Conservation (phyloP, 2,113 vertebrate species). For the Solea solea region DNA sequence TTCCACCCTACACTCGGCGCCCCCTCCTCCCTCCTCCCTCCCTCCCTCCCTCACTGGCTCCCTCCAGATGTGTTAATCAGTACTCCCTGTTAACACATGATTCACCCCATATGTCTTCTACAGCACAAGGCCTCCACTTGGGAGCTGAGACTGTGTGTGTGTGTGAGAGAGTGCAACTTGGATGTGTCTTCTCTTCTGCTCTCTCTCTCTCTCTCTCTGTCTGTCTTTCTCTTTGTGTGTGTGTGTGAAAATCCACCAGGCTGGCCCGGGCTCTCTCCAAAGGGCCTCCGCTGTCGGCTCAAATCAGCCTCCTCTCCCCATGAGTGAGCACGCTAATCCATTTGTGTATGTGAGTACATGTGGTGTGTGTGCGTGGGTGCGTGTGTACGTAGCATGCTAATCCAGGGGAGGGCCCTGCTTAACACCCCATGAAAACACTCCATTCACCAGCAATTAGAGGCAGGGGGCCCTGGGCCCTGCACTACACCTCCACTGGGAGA, state of each 20-base stretch:
- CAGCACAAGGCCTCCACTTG: conserved; percentile 79
- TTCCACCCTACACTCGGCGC: conserved; percentile 14
- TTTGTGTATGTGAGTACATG: conserved; percentile 78
- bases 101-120: conserved; percentile 95
- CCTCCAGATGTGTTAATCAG: conserved; percentile 98
- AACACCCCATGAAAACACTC: conserved; percentile 93
- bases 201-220: conserved; percentile 17
- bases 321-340: conserved; percentile 93
- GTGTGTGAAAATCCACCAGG: conserved; percentile 72
- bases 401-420: conserved; percentile 87
- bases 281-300: conserved; percentile 89
- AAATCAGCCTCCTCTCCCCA: conserved; percentile 93
- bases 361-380: conserved; percentile 68
- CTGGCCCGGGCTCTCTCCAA: conserved; percentile 81
- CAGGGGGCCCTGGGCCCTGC: conserved; percentile 75
- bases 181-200: conserved; percentile 57
- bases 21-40: neutral
- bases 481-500: conserved; percentile 77
- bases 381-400: conserved; percentile 81
- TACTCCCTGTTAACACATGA: conserved; percentile 91
- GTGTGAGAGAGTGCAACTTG: conserved; percentile 68
- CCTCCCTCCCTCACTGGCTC: conserved; percentile 40
- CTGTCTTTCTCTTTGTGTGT: conserved; percentile 4
- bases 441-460: conserved; percentile 94
- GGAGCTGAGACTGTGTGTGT: conserved; percentile 59